Conservation (phyloP, 2,888 invertebrate genomes). For the Metalampra italica region DNA sequence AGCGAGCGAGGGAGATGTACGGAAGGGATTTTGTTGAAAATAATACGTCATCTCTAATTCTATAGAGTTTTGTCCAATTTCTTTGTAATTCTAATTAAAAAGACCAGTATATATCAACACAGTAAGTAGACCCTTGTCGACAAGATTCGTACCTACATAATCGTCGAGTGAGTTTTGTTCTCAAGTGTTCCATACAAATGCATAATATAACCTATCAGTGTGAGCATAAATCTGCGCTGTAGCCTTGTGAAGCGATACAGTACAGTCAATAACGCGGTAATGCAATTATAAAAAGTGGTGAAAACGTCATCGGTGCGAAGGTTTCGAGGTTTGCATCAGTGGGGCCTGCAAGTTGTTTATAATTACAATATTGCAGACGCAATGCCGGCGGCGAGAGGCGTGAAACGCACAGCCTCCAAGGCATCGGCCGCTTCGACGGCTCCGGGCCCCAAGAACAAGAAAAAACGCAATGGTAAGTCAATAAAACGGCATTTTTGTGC, state of each 20-base stretch:
- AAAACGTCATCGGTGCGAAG: constrained; percentile 61
- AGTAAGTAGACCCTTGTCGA: constrained; percentile 51
- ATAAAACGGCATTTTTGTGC: constrained; percentile 32
- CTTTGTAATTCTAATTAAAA: constrained; percentile 39
- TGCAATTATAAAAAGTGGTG: constrained; percentile 58
- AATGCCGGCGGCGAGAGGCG: constrained; percentile 76
- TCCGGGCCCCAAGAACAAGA: constrained; percentile 67
- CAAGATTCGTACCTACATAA: background rate
- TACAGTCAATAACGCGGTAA: constrained; percentile 51
- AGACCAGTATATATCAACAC: constrained; percentile 36
- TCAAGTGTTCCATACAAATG: constrained; percentile 67
- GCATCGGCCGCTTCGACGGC: constrained; percentile 50
- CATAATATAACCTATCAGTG: constrained; percentile 74
- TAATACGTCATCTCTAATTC: constrained; percentile 69
- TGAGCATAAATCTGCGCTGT: constrained; percentile 64
- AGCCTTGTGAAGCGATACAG: constrained; percentile 57
- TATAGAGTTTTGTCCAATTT: constrained; percentile 47
- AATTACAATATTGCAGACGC: constrained; percentile 71
- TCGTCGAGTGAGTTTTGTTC: constrained; percentile 55
- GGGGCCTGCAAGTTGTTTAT: constrained; percentile 68
- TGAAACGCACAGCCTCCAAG: constrained; percentile 72
- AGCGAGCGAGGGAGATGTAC: constrained; percentile 57
- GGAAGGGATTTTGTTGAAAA: constrained; percentile 63
- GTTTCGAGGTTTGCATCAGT: constrained; percentile 31
- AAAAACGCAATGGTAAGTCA: constrained; percentile 70